phyloP scores from a whole-genome alignment of 1,140 invertebrate genomes.

The Saccostrea echinata region DNA sequence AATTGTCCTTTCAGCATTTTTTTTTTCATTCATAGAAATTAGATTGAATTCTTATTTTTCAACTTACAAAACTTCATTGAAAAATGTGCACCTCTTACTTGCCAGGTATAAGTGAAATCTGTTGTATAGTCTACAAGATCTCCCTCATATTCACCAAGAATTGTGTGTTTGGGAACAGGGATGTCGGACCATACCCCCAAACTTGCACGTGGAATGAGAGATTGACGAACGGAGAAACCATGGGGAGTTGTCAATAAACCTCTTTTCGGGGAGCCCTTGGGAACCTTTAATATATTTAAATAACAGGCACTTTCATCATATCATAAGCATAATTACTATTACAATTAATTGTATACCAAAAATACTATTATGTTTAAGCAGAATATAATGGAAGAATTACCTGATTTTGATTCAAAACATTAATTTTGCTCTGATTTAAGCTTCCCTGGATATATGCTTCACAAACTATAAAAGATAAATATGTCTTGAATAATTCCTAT shows the following conservation, averaged over 20 bases:
- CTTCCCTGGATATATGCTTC: neutral
- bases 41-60: too few species aligned
- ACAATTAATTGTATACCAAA: too few species aligned
- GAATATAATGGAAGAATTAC: neutral
- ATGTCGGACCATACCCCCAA: neutral
- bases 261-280: neutral
- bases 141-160: constrained; percentile 7
- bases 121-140: neutral
- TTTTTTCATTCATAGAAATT: too few species aligned
- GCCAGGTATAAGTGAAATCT: constrained; percentile 12
- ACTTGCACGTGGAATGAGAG: neutral
- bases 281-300: neutral
- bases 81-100: neutral
- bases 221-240: neutral
- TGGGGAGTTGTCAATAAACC: neutral
- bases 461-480: neutral
- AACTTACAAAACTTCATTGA: too few species aligned
- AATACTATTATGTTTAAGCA: too few species aligned
- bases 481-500: too few species aligned
- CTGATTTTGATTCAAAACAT: neutral
- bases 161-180: neutral
- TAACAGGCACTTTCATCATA: neutral
- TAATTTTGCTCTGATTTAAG: neutral
- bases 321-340: too few species aligned
- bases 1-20: too few species aligned